Conservation (phyloP, 2,797 vertebrate species). For the Pyrrhura leucotis region DNA sequence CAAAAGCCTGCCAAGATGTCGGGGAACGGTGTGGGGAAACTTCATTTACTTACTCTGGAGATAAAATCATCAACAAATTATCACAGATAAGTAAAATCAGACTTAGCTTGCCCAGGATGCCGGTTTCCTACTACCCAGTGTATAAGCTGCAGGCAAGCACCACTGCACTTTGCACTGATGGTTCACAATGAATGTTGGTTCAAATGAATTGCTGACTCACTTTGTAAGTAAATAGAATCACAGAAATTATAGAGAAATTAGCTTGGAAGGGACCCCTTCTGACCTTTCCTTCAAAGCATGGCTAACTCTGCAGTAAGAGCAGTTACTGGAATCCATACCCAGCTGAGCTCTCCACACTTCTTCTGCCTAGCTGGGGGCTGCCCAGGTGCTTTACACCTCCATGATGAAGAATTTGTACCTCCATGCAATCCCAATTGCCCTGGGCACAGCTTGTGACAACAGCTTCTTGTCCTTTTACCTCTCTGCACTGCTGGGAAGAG, state of each 20-base stretch:
- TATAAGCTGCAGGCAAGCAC: not conserved
- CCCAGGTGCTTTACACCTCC: not conserved
- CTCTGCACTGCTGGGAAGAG: not conserved
- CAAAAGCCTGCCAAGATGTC: conserved; percentile 37
- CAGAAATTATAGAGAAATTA: not conserved
- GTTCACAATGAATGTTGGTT: not conserved
- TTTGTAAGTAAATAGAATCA: conserved; percentile 31
- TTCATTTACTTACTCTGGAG: not conserved
- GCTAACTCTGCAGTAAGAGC: not conserved
- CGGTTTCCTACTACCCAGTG: rapidly evolving
- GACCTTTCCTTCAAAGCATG: not conserved
- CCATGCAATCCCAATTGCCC: not conserved
- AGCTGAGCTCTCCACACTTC: not conserved
- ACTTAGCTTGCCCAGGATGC: rapidly evolving
- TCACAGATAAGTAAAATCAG: not conserved
- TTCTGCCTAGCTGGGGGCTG: rapidly evolving
- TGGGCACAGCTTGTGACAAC: not conserved
- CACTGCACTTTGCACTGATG: not conserved
- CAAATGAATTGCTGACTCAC: conserved; percentile 41
- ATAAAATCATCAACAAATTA: conserved; percentile 26
- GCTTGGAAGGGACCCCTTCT: not conserved
- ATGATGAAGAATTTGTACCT: not conserved
- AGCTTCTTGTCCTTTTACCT: not conserved
- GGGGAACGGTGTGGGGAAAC: not conserved
- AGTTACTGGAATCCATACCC: not conserved